phyloP scores from a whole-genome alignment of 2,797 vertebrate species.

The Florisuga fusca region DNA sequence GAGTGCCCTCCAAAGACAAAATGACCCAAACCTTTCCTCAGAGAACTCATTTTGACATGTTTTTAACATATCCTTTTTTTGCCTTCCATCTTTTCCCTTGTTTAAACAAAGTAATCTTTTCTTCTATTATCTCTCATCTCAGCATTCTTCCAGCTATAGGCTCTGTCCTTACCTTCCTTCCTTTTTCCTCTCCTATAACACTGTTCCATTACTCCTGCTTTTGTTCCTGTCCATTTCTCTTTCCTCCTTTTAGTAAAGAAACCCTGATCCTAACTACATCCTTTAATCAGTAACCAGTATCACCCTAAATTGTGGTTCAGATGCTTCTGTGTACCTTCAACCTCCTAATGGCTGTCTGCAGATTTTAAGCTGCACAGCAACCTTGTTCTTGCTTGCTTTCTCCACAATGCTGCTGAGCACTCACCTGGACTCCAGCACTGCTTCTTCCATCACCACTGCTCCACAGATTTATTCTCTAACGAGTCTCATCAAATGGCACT shows the following conservation, averaged over 20 bases:
- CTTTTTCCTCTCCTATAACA: neutral
- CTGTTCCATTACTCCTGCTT: neutral
- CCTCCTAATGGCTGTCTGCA: neutral
- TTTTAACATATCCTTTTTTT: neutral
- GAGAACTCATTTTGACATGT: neutral
- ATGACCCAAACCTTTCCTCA: neutral
- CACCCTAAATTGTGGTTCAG: neutral
- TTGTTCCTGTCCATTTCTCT: neutral
- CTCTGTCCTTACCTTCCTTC: neutral
- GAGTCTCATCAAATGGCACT: neutral
- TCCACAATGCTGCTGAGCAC: neutral
- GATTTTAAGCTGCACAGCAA: neutral
- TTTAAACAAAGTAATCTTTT: neutral
- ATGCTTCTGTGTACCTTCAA: neutral
- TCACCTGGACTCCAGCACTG: neutral
- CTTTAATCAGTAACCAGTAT: neutral
- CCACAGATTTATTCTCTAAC: neutral
- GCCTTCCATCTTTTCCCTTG: neutral
- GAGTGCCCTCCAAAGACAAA: neutral
- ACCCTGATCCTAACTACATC: neutral
- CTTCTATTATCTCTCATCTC: neutral
- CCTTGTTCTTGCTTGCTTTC: neutral
- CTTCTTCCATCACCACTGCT: neutral
- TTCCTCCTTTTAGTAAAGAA: neutral
- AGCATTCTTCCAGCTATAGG: neutral